Conservation (phyloP, 2,888 invertebrate genomes). For the Acleris laterana region DNA sequence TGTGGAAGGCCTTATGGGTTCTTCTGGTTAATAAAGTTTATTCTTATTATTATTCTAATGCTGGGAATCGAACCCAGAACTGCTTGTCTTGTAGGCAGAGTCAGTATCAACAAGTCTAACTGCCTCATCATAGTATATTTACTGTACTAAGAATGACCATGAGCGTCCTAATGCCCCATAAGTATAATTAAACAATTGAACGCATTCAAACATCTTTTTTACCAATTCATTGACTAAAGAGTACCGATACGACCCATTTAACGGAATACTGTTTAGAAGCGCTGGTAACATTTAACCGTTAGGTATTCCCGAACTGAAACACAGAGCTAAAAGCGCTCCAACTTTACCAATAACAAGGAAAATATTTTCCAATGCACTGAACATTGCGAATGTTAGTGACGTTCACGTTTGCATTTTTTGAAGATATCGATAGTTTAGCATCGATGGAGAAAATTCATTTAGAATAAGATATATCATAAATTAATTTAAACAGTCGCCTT, state of each 20-base stretch:
- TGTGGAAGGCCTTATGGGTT: too few species aligned
- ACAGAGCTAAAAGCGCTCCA: slow-evolving; percentile 17
- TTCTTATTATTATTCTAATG: too few species aligned
- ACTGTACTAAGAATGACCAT: too few species aligned
- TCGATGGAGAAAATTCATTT: background rate
- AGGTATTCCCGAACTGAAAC: slow-evolving; percentile 20
- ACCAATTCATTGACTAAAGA: background rate
- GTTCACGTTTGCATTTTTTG: background rate
- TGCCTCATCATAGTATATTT: too few species aligned
- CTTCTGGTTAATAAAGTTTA: too few species aligned
- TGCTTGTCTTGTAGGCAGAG: too few species aligned
- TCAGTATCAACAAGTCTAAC: too few species aligned
- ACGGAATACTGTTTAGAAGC: slow-evolving; percentile 12
- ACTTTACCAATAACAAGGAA: slow-evolving; percentile 36
- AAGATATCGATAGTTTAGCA: slow-evolving; percentile 5
- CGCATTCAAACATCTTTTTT: background rate
- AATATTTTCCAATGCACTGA: slow-evolving; percentile 35
- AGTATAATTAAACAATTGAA: too few species aligned
- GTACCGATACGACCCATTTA: slow-evolving; percentile 6
- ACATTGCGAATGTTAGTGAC: slow-evolving; percentile 12
- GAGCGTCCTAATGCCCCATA: too few species aligned
- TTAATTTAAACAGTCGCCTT: too few species aligned
- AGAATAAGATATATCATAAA: too few species aligned
- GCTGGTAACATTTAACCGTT: slow-evolving; percentile 23
- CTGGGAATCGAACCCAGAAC: too few species aligned